Evolutionary conservation across 2,888 invertebrate genomes (phyloP), one percentile per base, ranked within the genome.

Genomic region (Erpobdella octoculata): DNA sequence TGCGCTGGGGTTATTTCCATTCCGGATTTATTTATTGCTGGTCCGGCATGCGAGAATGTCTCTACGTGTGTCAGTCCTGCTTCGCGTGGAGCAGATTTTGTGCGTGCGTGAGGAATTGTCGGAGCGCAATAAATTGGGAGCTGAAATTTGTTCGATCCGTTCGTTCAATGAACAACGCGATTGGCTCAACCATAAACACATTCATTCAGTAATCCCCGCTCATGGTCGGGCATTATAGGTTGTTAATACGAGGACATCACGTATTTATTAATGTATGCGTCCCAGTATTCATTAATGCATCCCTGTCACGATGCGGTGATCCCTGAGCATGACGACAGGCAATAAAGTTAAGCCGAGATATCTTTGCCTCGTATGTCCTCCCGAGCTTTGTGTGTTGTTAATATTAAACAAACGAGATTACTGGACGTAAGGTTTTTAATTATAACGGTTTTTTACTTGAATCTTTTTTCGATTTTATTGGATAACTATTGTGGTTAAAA

Each of bases 241-340:
- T 53, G 53, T 53, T 53, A 53, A 53, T 53, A 53, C 21, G 53
- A 28, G 28, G 53, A 53, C 53, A 53, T 53, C 21, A 53, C 21
- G 21, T 53, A 53, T 28, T 53, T 53, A 53, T 53, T 53, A 53
- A 53, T 53, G 53, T 53, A 53, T 53, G 53, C 53, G 21, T 53
- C 53, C 21, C n/a, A 33, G 62, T 35, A 62, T 62, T 62, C 62
- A 35, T 35, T 62, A 8, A 62, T 62, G 62, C 62, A 62, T 31
- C 33, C 62, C 21, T 62, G 35, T 31, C 62, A 31, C 62, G 21
- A n/a, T 35, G 31, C 9, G 35, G 8, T 62, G 62, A 62, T 62
- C 62, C 62, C 35, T 12, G 62, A 62, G 33, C 62, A 62, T 62
- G 62, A 62, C 62, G 62, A 31, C n/a, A n/a, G 33, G 62, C 62